phyloP scores from a whole-genome alignment of 2,888 invertebrate species.

The Acanthosepion pharaonis region DNA sequence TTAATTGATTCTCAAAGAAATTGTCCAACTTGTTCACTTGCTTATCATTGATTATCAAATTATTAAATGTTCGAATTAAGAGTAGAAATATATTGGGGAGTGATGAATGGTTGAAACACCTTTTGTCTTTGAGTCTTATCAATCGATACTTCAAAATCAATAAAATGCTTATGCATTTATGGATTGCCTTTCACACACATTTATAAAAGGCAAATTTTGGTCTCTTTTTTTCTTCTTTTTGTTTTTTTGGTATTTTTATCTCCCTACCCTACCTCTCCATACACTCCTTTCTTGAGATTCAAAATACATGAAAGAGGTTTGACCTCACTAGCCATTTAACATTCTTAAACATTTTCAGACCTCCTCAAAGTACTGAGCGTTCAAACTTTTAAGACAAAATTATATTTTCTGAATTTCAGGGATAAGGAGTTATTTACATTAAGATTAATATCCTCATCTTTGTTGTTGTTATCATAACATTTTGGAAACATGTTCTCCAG shows the following conservation, averaged over 20 bases:
- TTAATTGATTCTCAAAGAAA: neutral
- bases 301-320: neutral
- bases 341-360: no score
- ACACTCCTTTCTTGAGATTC: neutral
- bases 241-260: neutral
- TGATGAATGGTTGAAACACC: neutral
- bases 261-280: neutral
- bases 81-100: neutral
- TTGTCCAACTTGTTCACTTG: neutral
- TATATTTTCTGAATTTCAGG: no score
- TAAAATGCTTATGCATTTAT: neutral
- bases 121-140: neutral
- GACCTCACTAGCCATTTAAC: neutral
- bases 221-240: neutral
- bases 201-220: neutral
- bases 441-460: no score
- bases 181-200: neutral
- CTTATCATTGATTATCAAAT: slow-evolving; percentile 20
- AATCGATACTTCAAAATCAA: neutral
- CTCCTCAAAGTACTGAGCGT: no score
- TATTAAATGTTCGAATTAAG: neutral
- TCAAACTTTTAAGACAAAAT: no score
- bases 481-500: no score
- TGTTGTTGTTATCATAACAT: no score
- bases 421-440: no score